Base-by-base conservation (phyloP, 2,797 vertebrate species). In the Oreortyx pictus region DNA sequence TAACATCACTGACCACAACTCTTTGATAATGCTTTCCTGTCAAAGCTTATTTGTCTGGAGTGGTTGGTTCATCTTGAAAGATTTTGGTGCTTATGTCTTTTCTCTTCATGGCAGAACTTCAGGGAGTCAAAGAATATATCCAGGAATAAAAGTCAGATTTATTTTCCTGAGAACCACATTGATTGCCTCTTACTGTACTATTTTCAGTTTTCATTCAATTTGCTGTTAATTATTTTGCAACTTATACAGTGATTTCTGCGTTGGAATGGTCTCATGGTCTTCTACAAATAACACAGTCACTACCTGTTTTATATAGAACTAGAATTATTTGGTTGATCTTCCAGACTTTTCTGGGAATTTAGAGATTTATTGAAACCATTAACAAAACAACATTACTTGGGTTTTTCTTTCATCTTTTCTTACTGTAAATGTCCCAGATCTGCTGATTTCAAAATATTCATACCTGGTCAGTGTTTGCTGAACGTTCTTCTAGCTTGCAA, bases 121-220 rank as follows among this genome's bases (percentile, higher is more conserved):
- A 76, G 22, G 23, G 37, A 89, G 84, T 9, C 74, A 86, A 64
- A 74, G 59, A 12, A 11, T 11, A 14, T 27, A 37, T 57, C 46
- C 20, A 70, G 35, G 46, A 81, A 73, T 62, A 83, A 81, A 59
- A 73, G 52, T 4, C 6, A 29, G 15, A 33, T 66, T 76, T 77
- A 10, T 89, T 82, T 92, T 90, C 14, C 7, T 57, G 31, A 33
- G 44, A 76, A 64, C 6, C 5, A 8, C 14, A 25, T 9, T 61
- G 29, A 39, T 74, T 89, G 9, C 20, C 91, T 88, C 47, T 66
- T 60, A 27, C 68, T 71, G 18, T 52, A 41, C 11, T 56, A n/a
- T 80, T 92, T 78, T 61, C 11, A 27, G 23, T n/a, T 77, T 94
- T 60, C n/a, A n/a, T n/a, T 83, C 89, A 18, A 50, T 25, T 93